Base-by-base conservation (phyloP, 2,888 invertebrate genomes). In the Hydriomena furcata region DNA sequence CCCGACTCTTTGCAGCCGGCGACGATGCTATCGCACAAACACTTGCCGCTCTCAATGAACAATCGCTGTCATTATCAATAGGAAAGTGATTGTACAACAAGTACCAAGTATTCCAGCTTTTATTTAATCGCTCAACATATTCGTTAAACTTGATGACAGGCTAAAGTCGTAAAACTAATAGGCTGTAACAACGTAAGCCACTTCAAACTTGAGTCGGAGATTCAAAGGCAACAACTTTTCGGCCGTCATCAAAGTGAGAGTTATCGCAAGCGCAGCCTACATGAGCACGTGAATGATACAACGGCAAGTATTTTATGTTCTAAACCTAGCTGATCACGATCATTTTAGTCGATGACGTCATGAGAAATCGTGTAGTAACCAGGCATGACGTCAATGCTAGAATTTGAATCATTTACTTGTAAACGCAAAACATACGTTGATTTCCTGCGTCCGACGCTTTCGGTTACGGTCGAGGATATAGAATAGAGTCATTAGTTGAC, bases 1-100 rank as follows among this genome's bases (percentile, higher is more conserved):
- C 58, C 60, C 58, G 21, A 55, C 53, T 55, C 53, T 60, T 55
- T 44, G 37, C 55, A 54, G 45, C 42, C 50, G 53, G 41, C 30
- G 43, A 42, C 52, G 56, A 58, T 55, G 38, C 44, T 35, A 60
- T 55, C 54, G 47, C 21, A 17, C 41, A 23, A 38, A 32, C 32
- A 42, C 21, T 50, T 43, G 43, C 45, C 35, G 41, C 27, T 32
- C 45, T 40, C 37, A 30, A 55, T 44, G 8, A 41, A 51, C 32
- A 34, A 41, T 28, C 27, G 20, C 27, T 32, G 37, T 31, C 47
- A 41, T 28, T 51, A 43, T 43, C 43, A 27, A 36, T 27, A 41
- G 43, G 41, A 27, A 32, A 37, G 43, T 46, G 46, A 32, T 30
- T 30, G 48, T 52, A 28, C 44, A 27, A 41, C 28, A 7, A 41